Conservation (phyloP, 64 coral and sea anemone species). For the Stichodactyla helianthus region DNA sequence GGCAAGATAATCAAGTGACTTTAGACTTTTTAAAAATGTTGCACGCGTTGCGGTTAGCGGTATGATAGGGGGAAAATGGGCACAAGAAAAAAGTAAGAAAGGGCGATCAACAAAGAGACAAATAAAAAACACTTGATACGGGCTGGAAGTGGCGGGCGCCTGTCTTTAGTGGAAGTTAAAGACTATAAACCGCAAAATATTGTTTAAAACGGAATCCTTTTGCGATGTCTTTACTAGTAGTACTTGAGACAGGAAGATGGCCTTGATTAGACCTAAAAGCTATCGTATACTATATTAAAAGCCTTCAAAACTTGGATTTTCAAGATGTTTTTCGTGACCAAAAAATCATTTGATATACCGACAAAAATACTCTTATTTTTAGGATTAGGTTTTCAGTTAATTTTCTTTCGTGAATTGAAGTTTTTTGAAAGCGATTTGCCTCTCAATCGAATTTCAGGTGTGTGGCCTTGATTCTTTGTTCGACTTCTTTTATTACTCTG, state of each 20-base stretch:
- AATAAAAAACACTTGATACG: constrained; percentile 24
- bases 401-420: background rate
- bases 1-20: background rate
- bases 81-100: background rate
- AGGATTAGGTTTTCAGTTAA: background rate
- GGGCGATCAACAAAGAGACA: constrained; percentile 4
- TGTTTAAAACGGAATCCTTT: constrained; percentile 17
- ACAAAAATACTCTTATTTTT: background rate
- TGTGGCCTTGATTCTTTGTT: constrained; percentile 1
- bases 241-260: constrained; percentile 24
- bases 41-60: background rate
- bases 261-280: constrained; percentile 15
- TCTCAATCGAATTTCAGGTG: background rate
- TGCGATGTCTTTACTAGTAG: constrained; percentile 1
- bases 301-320: background rate
- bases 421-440: background rate
- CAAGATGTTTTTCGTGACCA: background rate
- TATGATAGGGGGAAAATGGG: background rate
- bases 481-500: background rate
- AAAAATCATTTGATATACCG: constrained; percentile 5
- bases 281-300: background rate
- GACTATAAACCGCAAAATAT: constrained; percentile 24
- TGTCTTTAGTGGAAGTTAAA: constrained; percentile 24
- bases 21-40: background rate
- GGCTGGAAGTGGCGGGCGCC: constrained; percentile 25